phyloP scores from a whole-genome alignment of 2,797 vertebrate genomes.

The Neosilurus hyrtlii region DNA sequence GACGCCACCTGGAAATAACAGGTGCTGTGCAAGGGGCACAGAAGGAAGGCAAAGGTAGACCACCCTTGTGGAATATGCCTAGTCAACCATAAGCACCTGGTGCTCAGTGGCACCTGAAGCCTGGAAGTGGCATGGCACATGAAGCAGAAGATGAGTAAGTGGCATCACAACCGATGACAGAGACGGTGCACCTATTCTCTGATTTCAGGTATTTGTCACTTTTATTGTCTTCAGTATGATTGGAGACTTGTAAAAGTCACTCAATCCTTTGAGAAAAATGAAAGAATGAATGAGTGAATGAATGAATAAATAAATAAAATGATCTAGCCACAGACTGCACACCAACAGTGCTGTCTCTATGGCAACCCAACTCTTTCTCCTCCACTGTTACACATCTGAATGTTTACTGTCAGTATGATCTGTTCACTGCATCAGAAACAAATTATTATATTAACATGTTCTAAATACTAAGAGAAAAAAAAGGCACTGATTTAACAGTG shows the following conservation, averaged over 20 bases:
- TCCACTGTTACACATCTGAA: slow-evolving; percentile 28
- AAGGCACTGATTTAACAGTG: not conserved
- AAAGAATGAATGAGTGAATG: no score
- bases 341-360: slow-evolving; percentile 51
- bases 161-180: not conserved
- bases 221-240: slow-evolving; percentile 30
- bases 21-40: no score
- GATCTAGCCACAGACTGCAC: slow-evolving; percentile 31
- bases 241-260: slow-evolving; percentile 44
- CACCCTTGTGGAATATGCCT: no score
- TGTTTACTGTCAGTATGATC: slow-evolving; percentile 34
- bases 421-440: slow-evolving; percentile 27
- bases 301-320: slow-evolving; percentile 27
- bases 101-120: no score
- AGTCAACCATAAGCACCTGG: no score
- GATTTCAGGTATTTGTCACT: not conserved
- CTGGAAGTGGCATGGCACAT: no score
- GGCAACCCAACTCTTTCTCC: slow-evolving; percentile 50
- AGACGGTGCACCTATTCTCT: not conserved
- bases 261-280: not conserved
- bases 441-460: slow-evolving; percentile 26
- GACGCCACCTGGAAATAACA: no score
- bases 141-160: not conserved
- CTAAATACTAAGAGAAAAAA: slow-evolving; percentile 10
- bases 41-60: no score